A percentile compares a stretch with the other conserved stretches of the same genome.
Evolutionary conservation across 2,113 vertebrate species (phyloP).

Genomic region (Gasterosteus aculeatus): DNA sequence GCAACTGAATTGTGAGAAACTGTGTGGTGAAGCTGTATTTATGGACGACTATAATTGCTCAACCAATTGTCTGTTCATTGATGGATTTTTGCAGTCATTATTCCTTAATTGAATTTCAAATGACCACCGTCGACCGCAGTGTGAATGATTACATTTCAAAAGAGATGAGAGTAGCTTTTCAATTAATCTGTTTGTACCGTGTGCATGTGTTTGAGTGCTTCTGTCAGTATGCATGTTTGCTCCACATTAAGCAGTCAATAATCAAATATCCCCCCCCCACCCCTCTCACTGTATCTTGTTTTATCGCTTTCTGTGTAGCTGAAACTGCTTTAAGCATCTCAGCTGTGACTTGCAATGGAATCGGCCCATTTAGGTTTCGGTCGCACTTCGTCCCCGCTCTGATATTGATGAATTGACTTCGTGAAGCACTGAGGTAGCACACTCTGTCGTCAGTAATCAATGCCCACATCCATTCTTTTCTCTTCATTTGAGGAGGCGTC

Average conservation of each 20-base stretch:
- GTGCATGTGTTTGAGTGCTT: neutral
- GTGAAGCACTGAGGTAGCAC: conserved; percentile 78
- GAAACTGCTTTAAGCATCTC: conserved; percentile 35
- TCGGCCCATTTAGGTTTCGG: conserved; percentile 62
- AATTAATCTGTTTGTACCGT: conserved; percentile 11
- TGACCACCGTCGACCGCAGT: conserved; percentile 45
- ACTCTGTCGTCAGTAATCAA: conserved; percentile 76
- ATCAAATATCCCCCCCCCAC: conserved; percentile 45
- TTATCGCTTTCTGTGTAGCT: conserved; percentile 14
- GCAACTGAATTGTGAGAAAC: conserved; percentile 38
- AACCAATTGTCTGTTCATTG: conserved; percentile 66
- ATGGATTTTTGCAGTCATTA: conserved; percentile 63
- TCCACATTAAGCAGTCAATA: conserved; percentile 30
- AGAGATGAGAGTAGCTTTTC: conserved; percentile 31
- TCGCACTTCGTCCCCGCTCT: conserved; percentile 44
- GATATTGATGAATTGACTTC: conserved; percentile 81
- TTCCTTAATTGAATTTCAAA: conserved; percentile 73
- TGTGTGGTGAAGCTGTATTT: conserved; percentile 58
- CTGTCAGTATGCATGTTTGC: conserved; percentile 13
- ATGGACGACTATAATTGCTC: conserved; percentile 61
- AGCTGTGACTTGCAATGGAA: conserved; percentile 52
- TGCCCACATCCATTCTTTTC: conserved; percentile 72
- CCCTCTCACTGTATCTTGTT: conserved; percentile 31
- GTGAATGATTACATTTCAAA: conserved; percentile 60
- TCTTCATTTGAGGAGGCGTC: conserved; percentile 64